Conservation (phyloP, 92 coral and sea anemone genomes). For the Epizoanthus rinbou region DNA sequence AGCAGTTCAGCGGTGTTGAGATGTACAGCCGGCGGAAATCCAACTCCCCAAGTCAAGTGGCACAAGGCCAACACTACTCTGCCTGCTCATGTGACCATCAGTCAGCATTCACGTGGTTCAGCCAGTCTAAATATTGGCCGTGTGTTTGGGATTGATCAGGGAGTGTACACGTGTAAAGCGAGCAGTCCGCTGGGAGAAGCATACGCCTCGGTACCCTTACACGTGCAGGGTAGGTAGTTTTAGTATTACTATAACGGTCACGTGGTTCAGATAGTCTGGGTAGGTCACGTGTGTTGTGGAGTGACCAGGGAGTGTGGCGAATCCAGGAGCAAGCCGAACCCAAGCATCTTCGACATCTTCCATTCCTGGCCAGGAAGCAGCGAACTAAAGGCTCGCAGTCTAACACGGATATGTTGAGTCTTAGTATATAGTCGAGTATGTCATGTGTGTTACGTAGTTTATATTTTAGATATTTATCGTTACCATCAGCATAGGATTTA, state of each 20-base stretch:
- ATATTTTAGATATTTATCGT: too few species aligned
- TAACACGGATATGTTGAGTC: too few species aligned
- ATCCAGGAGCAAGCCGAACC: too few species aligned
- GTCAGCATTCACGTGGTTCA: constrained; percentile 43
- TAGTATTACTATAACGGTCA: background rate
- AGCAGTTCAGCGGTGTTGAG: constrained; percentile 49
- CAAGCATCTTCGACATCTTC: too few species aligned
- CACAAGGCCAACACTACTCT: constrained; percentile 46
- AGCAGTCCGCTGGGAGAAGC: too few species aligned
- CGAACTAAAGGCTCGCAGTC: too few species aligned
- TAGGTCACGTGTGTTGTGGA: background rate
- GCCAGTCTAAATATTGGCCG: constrained; percentile 15
- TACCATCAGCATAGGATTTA: too few species aligned
- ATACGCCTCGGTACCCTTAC: too few species aligned
- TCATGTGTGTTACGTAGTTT: too few species aligned
- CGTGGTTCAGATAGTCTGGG: constrained; percentile 35
- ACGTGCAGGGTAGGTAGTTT: too few species aligned
- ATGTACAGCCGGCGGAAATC: constrained; percentile 63
- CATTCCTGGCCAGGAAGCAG: too few species aligned
- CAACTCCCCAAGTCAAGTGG: constrained; percentile 64
- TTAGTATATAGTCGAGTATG: too few species aligned
- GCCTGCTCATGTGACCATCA: constrained; percentile 34
- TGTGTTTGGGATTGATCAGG: background rate
- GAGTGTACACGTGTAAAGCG: constrained; percentile 5
- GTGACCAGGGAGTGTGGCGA: constrained; percentile 14